phyloP scores from a whole-genome alignment of 1,140 invertebrate genomes.

The Zeugodacus cucurbitae region DNA sequence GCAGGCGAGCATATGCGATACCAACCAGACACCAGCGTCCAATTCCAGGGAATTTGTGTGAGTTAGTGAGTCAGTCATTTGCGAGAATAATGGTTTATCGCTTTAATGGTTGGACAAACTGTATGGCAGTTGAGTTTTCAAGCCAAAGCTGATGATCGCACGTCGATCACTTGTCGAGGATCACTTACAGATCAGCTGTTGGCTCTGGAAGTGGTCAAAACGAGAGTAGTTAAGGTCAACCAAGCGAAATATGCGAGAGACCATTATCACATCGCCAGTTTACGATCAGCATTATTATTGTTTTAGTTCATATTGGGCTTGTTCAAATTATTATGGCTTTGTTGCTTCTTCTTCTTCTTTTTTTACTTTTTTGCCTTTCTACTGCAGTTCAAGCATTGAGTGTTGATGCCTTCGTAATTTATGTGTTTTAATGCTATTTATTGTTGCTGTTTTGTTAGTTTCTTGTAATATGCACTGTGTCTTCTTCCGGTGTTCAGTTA shows the following conservation, averaged over 20 bases:
- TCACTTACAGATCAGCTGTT: neutral
- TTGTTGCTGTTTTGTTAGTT: neutral
- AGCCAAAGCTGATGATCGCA: neutral
- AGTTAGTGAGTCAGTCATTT: neutral
- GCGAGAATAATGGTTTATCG: neutral
- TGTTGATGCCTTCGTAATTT: constrained; percentile 3
- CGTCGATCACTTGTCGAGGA: neutral
- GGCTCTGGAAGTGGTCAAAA: neutral
- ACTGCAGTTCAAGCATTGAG: neutral
- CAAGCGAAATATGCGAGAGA: neutral
- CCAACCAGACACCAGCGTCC: neutral
- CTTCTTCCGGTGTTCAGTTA: constrained; percentile 4
- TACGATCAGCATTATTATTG: neutral
- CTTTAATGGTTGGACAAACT: constrained; percentile 6
- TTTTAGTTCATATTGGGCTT: neutral
- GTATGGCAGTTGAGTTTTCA: neutral
- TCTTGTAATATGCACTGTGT: neutral
- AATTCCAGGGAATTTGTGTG: neutral
- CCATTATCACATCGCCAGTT: neutral
- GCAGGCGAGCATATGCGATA: neutral
- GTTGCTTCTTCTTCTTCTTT: neutral
- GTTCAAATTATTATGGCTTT: neutral
- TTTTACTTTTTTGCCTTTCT: too few relatives aligned
- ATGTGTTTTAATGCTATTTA: neutral
- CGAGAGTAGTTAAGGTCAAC: neutral